Conservation (phyloP, 1,140 invertebrate species). For the Diachasmimorpha longicaudata region DNA sequence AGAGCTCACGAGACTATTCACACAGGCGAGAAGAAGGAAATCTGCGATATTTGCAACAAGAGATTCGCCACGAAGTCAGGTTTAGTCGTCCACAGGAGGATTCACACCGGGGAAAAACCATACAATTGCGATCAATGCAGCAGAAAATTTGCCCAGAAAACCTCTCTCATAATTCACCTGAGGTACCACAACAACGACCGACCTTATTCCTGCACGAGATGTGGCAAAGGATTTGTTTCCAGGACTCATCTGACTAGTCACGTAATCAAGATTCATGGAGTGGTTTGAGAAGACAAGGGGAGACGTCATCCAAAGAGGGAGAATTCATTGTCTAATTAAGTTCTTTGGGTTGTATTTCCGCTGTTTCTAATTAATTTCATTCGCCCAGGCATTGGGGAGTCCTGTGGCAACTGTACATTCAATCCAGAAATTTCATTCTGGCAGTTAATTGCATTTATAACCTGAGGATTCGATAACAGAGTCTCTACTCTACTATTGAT, state of each 20-base stretch:
- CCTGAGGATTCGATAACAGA: no score
- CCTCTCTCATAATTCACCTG: slow-evolving; percentile 63
- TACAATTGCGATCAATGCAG: slow-evolving; percentile 58
- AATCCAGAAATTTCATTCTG: no score
- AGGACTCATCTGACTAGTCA: slow-evolving; percentile 41
- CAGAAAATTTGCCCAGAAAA: slow-evolving; percentile 62
- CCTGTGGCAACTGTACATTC: no score
- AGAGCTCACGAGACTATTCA: slow-evolving; percentile 73
- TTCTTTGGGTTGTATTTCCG: no score
- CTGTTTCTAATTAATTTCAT: no score
- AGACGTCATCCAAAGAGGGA: background rate
- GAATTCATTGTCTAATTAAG: no score
- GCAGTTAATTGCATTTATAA: no score
- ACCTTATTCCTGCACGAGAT: slow-evolving; percentile 61
- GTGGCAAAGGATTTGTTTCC: slow-evolving; percentile 43
- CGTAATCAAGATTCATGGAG: slow-evolving; percentile 36
- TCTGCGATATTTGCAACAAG: slow-evolving; percentile 79
- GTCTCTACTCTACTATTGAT: no score
- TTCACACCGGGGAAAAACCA: slow-evolving; percentile 51
- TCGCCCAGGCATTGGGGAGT: no score
- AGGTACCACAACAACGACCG: slow-evolving; percentile 64
- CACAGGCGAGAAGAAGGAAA: slow-evolving; percentile 75
- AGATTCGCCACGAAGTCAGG: slow-evolving; percentile 72
- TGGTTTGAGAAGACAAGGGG: no score
- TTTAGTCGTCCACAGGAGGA: slow-evolving; percentile 69